Evolutionary conservation across 2,888 invertebrate genomes (phyloP).

Genomic region (Epistrophe eligans): DNA sequence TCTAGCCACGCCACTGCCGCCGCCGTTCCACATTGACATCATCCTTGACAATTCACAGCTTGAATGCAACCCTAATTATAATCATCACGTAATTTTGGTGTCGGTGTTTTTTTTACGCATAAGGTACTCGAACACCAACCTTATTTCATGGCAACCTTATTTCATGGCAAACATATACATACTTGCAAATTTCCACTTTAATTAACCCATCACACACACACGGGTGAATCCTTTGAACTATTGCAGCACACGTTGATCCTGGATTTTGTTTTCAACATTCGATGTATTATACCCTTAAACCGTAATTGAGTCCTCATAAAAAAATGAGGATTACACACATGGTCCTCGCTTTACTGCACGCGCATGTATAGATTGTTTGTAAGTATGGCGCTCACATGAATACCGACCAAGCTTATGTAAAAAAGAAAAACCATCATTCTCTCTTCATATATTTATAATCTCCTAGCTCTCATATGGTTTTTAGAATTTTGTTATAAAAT

Average conservation of each 20-base stretch:
- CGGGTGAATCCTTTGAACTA: slow-evolving; percentile 58
- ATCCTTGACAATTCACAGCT: slow-evolving; percentile 33
- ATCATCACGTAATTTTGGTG: slow-evolving; percentile 67
- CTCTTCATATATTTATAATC: slow-evolving; percentile 4
- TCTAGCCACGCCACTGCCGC: neutral
- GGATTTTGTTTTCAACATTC: slow-evolving; percentile 56
- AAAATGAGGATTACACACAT: slow-evolving; percentile 60
- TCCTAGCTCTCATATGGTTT: slow-evolving; percentile 42
- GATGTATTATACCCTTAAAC: slow-evolving; percentile 18
- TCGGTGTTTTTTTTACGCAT: slow-evolving; percentile 36
- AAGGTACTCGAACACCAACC: neutral
- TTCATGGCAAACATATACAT: neutral
- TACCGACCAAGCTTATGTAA: slow-evolving; percentile 13
- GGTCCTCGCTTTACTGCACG: slow-evolving; percentile 13
- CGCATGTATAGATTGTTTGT: neutral
- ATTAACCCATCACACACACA: slow-evolving; percentile 59
- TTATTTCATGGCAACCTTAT: slow-evolving; percentile 1
- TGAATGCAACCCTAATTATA: slow-evolving; percentile 71
- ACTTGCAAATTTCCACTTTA: slow-evolving; percentile 52
- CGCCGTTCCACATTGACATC: neutral
- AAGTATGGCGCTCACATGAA: slow-evolving; percentile 4
- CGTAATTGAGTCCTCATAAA: slow-evolving; percentile 67
- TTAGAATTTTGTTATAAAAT: slow-evolving; percentile 50
- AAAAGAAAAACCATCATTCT: slow-evolving; percentile 21
- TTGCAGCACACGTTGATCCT: slow-evolving; percentile 30